These are phyloP conservation scores for Dicyrtomina minuta DNA, from an alignment of 2,888 invertebrate genomes.

Conservation along the genomic window DNA sequence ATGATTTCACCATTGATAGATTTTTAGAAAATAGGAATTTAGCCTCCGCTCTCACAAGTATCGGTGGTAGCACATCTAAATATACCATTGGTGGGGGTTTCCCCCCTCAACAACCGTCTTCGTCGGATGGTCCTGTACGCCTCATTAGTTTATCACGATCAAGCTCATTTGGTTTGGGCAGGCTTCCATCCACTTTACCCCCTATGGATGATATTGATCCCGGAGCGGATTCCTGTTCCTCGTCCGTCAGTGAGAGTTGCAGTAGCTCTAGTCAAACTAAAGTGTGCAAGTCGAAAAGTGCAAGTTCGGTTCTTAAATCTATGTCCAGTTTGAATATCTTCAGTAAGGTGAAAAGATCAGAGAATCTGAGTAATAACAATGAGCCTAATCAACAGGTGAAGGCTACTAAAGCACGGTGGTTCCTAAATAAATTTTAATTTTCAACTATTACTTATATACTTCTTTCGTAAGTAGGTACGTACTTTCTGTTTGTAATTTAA, in stretches of 20 bases:
- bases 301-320: slow-evolving; percentile 41
- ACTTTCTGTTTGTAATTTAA: neutral
- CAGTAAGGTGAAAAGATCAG: slow-evolving; percentile 19
- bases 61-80: neutral
- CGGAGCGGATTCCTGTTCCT: neutral
- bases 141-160: slow-evolving; percentile 29
- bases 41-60: neutral
- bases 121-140: slow-evolving; percentile 2
- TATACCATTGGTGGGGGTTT: slow-evolving; percentile 22
- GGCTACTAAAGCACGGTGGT: slow-evolving; percentile 19
- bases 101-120: neutral
- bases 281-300: slow-evolving; percentile 45
- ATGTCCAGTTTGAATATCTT: slow-evolving; percentile 25
- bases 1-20: slow-evolving; percentile 24
- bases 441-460: too few relatives aligned
- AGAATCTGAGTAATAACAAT: slow-evolving; percentile 3
- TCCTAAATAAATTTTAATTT: slow-evolving; percentile 13
- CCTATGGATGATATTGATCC: neutral
- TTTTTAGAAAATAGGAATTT: slow-evolving; percentile 29
- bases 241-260: neutral
- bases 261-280: neutral
- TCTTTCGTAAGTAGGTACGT: too few relatives aligned
- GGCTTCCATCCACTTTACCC: neutral
- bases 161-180: slow-evolving; percentile 23
- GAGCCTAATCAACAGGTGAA: slow-evolving; percentile 8